Conservation (phyloP, 2,797 vertebrate species). For the Cacajao melanocephalus region DNA sequence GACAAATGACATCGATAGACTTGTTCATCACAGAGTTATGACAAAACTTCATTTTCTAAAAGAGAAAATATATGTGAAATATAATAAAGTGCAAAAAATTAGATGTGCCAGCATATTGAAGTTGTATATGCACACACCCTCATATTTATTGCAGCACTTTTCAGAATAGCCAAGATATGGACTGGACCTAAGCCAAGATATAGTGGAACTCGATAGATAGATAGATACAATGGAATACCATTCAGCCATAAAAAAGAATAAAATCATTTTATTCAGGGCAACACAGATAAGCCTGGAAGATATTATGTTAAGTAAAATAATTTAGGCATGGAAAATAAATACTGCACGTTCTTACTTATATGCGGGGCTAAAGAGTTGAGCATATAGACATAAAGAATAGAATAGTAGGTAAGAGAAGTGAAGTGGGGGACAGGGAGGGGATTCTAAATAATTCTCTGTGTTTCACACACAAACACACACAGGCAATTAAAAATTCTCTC, state of each 20-base stretch:
- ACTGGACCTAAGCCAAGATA: background rate
- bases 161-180: background rate
- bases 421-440: background rate
- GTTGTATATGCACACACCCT: background rate
- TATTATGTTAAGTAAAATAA: background rate
- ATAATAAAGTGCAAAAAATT: background rate
- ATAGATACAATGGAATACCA: background rate
- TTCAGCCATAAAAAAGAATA: background rate
- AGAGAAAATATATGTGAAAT: background rate
- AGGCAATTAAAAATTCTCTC: background rate
- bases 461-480: background rate
- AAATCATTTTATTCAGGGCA: background rate
- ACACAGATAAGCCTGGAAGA: background rate
- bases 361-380: background rate
- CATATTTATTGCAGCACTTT: background rate
- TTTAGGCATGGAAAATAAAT: background rate
- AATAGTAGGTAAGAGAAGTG: background rate
- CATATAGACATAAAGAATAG: background rate
- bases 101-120: background rate
- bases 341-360: background rate
- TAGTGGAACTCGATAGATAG: no score
- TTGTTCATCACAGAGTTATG: background rate
- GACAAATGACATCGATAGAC: background rate
- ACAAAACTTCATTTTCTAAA: background rate
- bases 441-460: background rate